phyloP scores from a whole-genome alignment of 2,797 vertebrate species.

The Aeoliscus strigatus region DNA sequence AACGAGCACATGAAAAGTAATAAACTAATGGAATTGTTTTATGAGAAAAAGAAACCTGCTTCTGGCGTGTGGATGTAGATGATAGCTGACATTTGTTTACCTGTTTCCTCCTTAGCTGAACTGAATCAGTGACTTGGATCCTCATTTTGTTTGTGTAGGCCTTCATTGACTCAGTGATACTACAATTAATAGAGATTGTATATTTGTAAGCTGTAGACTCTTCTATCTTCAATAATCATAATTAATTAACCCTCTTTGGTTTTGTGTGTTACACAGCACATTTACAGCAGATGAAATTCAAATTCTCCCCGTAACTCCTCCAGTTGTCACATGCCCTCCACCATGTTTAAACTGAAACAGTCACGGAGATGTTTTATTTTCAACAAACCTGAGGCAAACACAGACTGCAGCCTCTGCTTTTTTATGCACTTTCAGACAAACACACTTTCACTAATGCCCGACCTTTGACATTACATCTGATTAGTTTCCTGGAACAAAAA shows the following conservation, averaged over 20 bases:
- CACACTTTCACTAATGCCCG: conserved; percentile 10
- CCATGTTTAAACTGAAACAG: conserved; percentile 11
- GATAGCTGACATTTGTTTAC: too few species aligned
- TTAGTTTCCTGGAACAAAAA: conserved; percentile 33
- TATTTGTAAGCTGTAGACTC: too few species aligned
- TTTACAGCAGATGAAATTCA: conserved; percentile 22
- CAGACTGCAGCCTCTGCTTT: conserved; percentile 2
- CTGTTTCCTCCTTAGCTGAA: too few species aligned
- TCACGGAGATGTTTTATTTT: conserved; percentile 6
- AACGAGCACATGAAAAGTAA: conserved; percentile 18
- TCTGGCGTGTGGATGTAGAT: too few species aligned
- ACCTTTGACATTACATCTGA: conserved; percentile 37
- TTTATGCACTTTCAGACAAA: conserved; percentile 10
- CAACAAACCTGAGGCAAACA: conserved; percentile 5
- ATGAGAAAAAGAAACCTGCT: conserved; percentile 4
- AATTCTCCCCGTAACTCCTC: conserved; percentile 22
- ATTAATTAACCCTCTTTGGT: too few species aligned
- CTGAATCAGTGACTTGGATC: too few species aligned
- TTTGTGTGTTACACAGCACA: conserved; percentile 18
- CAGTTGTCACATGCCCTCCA: conserved; percentile 4
- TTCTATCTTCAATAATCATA: too few species aligned
- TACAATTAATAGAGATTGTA: too few species aligned
- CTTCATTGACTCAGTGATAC: too few species aligned
- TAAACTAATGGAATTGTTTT: conserved; percentile 18
- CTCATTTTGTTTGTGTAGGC: too few species aligned